Conservation (phyloP, 1,140 invertebrate species). For the Caenorhabditis brenneri region DNA sequence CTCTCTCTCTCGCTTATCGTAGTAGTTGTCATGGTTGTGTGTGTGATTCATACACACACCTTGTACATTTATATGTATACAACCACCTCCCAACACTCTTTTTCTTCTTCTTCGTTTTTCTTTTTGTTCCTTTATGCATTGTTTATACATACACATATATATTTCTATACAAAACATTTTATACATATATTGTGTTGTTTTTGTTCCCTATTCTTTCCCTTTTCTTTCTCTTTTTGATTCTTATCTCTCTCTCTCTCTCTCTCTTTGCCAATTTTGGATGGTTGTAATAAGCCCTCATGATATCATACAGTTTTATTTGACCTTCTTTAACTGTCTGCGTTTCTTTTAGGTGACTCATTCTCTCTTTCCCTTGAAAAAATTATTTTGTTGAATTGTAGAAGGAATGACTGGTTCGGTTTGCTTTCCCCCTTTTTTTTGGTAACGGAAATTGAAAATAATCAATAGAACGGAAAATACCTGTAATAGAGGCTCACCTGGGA, state of each 20-base stretch:
- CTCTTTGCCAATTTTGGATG: not conserved
- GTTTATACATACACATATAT: not conserved
- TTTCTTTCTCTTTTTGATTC: not conserved
- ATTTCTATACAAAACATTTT: not conserved
- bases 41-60: not conserved
- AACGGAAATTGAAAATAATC: not conserved
- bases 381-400: not conserved
- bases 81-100: not conserved
- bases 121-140: not conserved
- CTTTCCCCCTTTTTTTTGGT: not conserved
- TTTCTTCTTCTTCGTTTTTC: no score
- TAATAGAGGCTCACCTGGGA: no score
- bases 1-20: constrained; percentile 6
- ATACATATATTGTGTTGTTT: no score
- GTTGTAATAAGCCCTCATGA: not conserved
- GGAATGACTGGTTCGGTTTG: not conserved
- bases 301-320: constrained; percentile 31
- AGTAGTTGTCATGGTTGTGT: not conserved
- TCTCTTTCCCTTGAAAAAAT: no score
- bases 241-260: not conserved
- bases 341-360: constrained; percentile 2
- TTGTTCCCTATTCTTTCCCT: not conserved
- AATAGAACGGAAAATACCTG: no score
- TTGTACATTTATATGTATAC: not conserved
- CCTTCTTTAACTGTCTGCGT: constrained; percentile 8